phyloP scores from a whole-genome alignment of 2,797 vertebrate genomes.

The Emydoidea blandingii region DNA sequence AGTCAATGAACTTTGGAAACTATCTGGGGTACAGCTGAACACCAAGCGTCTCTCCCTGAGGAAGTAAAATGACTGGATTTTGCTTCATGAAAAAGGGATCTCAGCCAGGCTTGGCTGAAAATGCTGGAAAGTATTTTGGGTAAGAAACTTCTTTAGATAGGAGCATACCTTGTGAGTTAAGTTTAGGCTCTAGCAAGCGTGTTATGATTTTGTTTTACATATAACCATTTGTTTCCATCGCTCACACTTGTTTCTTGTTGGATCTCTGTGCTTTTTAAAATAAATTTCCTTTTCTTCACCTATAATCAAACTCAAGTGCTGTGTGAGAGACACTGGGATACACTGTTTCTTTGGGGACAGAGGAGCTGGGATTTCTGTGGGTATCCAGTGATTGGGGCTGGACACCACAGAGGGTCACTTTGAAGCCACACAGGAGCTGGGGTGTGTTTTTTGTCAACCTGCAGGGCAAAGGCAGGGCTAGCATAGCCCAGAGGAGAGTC shows the following conservation, averaged over 20 bases:
- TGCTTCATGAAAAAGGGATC: neutral
- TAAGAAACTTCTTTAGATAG: neutral
- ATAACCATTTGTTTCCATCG: neutral
- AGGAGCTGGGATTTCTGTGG: too few relatives aligned
- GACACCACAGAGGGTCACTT: too few relatives aligned
- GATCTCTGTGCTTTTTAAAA: neutral
- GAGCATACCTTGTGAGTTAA: neutral
- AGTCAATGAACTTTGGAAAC: neutral
- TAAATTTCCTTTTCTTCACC: neutral
- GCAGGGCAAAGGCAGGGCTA: neutral
- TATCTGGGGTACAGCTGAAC: neutral
- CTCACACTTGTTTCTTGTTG: neutral
- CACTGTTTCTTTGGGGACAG: too few relatives aligned
- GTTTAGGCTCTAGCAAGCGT: neutral
- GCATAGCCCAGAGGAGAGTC: neutral
- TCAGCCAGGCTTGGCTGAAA: neutral
- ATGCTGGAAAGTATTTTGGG: neutral
- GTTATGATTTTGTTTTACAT: neutral
- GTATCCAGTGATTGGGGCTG: too few relatives aligned
- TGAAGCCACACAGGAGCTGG: too few relatives aligned
- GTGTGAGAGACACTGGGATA: neutral
- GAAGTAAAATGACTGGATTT: neutral
- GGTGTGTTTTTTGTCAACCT: too few relatives aligned
- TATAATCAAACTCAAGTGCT: neutral
- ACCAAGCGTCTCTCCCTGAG: neutral